Base-by-base conservation (phyloP, 2,888 invertebrate genomes). In the Nomada fabriciana region DNA sequence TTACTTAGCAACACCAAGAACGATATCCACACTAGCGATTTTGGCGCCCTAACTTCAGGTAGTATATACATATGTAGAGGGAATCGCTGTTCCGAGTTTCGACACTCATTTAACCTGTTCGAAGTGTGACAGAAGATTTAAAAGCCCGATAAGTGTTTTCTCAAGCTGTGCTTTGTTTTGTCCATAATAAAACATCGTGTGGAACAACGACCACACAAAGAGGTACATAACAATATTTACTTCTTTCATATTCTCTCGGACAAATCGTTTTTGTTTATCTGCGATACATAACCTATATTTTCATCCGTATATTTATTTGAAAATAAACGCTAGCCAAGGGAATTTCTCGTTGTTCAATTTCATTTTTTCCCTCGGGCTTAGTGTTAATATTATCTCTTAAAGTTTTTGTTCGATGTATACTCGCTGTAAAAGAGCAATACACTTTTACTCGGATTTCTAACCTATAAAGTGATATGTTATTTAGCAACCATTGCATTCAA, bases 51-150 rank as follows among this genome's bases (percentile, higher is more conserved):
- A 65, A 76, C 65, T 71, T 84, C 64, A 71, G 72, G 42, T 71
- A 53, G 18, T 13, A 64, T 60, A 10, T 10, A n/a, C n/a, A n/a
- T 25, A 20, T 23, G 72, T 61, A 80, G 74, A 85, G 59, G 36
- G 80, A 78, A 61, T 74, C 59, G 72, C 78, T 83, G 78, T 79
- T 75, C 80, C 68, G 79, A 82, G 85, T 86, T 86, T 85, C 82
- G 85, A 85, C 75, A 88, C 78, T 86, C 83, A 60, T 77, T 88
- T 89, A 83, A 89, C 87, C 82, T 86, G 82, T 88, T 86, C 80
- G 72, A 80, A 76, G 76, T 87, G 85, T 87, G 86, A 86, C 86
- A 85, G 80, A 76, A 76, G 80, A 82, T 80, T 82, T 72, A 86
- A 82, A 79, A 73, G 75, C 76, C 77, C 60, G 68, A 84, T 78